These are phyloP conservation scores for Etheostoma nigrum DNA, from an alignment of 2,797 vertebrate species.

Conservation along the genomic window DNA sequence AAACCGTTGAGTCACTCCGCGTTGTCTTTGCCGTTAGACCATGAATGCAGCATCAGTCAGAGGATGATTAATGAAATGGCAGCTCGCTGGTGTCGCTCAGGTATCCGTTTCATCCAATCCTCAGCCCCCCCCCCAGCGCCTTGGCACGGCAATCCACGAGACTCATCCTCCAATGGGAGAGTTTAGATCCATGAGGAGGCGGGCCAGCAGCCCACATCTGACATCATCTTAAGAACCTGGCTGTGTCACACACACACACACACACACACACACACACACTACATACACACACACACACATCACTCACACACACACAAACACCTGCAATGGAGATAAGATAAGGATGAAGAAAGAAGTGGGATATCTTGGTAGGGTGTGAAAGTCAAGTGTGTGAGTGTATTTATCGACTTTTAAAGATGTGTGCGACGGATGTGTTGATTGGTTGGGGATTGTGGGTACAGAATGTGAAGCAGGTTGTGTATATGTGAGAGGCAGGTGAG, in stretches of 20 bases:
- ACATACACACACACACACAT: constrained; percentile 21
- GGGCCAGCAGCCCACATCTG: constrained; percentile 60
- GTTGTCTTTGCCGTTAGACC: not conserved
- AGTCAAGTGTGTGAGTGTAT: constrained; percentile 60
- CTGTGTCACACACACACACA: constrained; percentile 30
- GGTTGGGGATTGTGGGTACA: constrained; percentile 53
- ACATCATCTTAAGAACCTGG: constrained; percentile 67
- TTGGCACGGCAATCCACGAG: constrained; percentile 31
- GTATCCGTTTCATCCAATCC: constrained; percentile 32
- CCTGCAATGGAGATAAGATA: constrained; percentile 41
- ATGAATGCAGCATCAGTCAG: constrained; percentile 20
- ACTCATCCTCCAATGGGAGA: constrained; percentile 55
- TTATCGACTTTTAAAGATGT: constrained; percentile 61
- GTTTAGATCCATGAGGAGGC: constrained; percentile 58
- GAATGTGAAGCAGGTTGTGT: constrained; percentile 50
- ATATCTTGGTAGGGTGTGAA: constrained; percentile 61
- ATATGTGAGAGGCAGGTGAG: constrained; percentile 63
- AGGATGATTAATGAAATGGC: constrained; percentile 62
- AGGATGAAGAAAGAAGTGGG: constrained; percentile 44
- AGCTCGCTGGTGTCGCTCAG: constrained; percentile 37
- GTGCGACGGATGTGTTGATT: constrained; percentile 60
- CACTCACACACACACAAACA: constrained; percentile 14
- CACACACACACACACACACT: constrained; percentile 9
- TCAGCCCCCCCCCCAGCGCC: constrained; percentile 13
- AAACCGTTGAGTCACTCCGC: constrained; percentile 7